Evolutionary conservation across 2,888 invertebrate species (phyloP), one percentile per base, ranked within the genome.

Genomic region (Siphlonurus alternatus): DNA sequence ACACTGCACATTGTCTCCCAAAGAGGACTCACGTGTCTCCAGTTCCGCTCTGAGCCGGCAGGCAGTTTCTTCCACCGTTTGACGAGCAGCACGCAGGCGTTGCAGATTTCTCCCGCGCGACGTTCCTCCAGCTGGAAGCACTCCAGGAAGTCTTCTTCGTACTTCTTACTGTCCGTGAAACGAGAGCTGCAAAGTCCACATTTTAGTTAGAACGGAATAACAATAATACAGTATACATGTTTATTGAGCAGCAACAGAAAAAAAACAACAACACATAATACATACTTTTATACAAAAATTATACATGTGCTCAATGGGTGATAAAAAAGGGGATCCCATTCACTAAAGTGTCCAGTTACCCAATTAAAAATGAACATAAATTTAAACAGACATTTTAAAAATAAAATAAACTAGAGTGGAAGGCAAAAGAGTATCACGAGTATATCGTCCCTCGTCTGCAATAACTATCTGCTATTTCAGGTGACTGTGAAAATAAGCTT

Each of bases 161-260:
- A 91, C 71, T 88, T 88, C 69, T 86, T 86, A 68, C 89, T 89
- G 73, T 89, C 89, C 1, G 89, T 89, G 74, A 91, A 91, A 68
- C 90, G 80, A 38, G 89, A 90, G 76, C 89, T 88, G 70, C 71
- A 78, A 72, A n/a, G n/a, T n/a, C n/a, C n/a, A n/a, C n/a, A 63
- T 66, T 2, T 51, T 22, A 1, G 22, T n/a, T n/a, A n/a, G n/a
- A n/a, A n/a, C 53, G 7, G 19, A 56, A 60, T 7, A n/a, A n/a
- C 53, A 20, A 54, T 54, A 22, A 20, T 20, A 54, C 56, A 5
- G 56, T 5, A 20, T 54, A 54, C 5, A 54, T 19, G 56, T 5
- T 54, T 20, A 20, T 2, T 54, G 20, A 54, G 56, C 2, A 54
- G 20, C 2, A 19, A 3, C 10, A 19, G 5, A 54, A 54, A n/a